A percentile compares a stretch with the other conserved stretches of the same genome.
Evolutionary conservation across 1,140 invertebrate species (phyloP).

Genomic region (Trachymyrmex cornetzi): DNA sequence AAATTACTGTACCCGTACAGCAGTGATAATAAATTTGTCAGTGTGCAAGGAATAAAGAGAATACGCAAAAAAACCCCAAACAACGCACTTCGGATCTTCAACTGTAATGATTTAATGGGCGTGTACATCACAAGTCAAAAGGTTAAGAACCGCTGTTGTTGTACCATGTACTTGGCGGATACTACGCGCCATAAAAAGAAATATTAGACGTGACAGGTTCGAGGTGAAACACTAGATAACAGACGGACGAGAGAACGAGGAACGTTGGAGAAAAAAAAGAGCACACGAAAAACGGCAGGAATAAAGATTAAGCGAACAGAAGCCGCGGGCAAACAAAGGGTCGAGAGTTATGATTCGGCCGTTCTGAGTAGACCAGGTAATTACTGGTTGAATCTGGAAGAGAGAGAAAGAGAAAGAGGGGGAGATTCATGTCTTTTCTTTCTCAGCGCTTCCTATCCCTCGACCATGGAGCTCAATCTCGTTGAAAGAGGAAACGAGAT

Average conservation of each 20-base stretch:
- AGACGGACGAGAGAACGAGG: slow-evolving; percentile 38
- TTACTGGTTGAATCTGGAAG: slow-evolving; percentile 71
- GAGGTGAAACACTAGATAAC: slow-evolving; percentile 68
- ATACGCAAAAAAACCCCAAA: too few species aligned
- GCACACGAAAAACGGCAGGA: slow-evolving; percentile 54
- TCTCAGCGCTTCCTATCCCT: slow-evolving; percentile 15
- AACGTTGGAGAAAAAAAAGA: slow-evolving; percentile 43
- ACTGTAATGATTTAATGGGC: background rate
- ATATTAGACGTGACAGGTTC: slow-evolving; percentile 28
- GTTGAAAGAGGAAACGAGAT: slow-evolving; percentile 45
- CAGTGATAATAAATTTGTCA: slow-evolving; percentile 14
- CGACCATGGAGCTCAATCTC: slow-evolving; percentile 41
- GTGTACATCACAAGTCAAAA: slow-evolving; percentile 44
- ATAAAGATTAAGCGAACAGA: slow-evolving; percentile 76
- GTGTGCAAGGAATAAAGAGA: background rate
- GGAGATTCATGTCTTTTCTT: slow-evolving; percentile 65
- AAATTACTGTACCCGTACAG: background rate
- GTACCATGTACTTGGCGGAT: slow-evolving; percentile 9
- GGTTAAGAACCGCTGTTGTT: slow-evolving; percentile 32
- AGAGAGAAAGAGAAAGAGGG: slow-evolving; percentile 8
- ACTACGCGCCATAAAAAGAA: slow-evolving; percentile 9
- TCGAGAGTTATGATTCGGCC: slow-evolving; percentile 73
- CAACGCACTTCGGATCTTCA: background rate
- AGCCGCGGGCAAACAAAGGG: slow-evolving; percentile 71
- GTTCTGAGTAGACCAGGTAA: slow-evolving; percentile 74